A percentile compares a stretch with the other conserved stretches of the same genome.
Evolutionary conservation across 1,140 invertebrate genomes (phyloP).

Genomic region (Drosophila sp.): DNA sequence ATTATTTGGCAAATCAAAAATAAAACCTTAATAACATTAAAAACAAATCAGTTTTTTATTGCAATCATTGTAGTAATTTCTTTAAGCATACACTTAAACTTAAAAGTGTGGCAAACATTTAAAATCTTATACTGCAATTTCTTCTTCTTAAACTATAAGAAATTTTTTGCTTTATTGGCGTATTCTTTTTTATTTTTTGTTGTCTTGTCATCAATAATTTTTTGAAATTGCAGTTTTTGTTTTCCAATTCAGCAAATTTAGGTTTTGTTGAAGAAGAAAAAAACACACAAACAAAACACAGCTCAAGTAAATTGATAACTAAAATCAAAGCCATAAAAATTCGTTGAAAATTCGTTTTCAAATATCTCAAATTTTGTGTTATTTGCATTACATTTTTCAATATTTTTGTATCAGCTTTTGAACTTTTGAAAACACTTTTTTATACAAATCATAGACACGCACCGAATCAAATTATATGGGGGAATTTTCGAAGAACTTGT

Average conservation of each 20-base stretch:
- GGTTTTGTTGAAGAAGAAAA: neutral
- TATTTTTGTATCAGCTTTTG: slow-evolving; percentile 18
- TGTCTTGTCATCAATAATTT: neutral
- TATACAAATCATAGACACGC: slow-evolving; percentile 65
- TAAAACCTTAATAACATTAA: too few relatives aligned
- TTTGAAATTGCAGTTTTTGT: neutral
- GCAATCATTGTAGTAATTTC: neutral
- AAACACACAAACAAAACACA: neutral
- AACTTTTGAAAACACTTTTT: slow-evolving; percentile 54
- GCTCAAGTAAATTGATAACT: neutral
- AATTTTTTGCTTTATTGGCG: too few relatives aligned
- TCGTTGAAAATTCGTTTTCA: slow-evolving; percentile 1
- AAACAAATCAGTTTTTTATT: neutral
- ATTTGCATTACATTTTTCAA: slow-evolving; percentile 26
- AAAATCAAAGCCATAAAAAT: neutral
- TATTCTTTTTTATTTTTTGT: neutral
- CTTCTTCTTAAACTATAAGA: too few relatives aligned
- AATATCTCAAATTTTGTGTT: slow-evolving; percentile 9
- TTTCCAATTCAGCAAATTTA: neutral
- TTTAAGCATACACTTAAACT: neutral
- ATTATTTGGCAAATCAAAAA: neutral
- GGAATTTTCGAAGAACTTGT: slow-evolving; percentile 32
- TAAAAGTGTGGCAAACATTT: neutral
- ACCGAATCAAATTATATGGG: slow-evolving; percentile 55
- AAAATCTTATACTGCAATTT: neutral